Percentiles rank a stretch among this genome's conserved stretches.
Evolutionary conservation across 2,797 vertebrate species (phyloP).

Genomic region (Oreochromis mossambicus): DNA sequence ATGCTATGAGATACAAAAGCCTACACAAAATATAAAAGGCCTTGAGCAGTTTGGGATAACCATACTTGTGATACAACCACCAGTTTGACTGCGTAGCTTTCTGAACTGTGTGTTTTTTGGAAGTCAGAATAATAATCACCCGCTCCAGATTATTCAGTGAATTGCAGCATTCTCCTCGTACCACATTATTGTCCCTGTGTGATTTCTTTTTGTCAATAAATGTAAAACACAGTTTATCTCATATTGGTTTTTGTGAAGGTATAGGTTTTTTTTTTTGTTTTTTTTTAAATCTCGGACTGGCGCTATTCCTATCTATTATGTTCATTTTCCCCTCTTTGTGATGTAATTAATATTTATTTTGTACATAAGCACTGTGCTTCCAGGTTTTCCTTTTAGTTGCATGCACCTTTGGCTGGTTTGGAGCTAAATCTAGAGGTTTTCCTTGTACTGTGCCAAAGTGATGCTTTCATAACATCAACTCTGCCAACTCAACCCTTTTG

Average conservation of each 20-base stretch:
- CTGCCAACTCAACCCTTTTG: background rate
- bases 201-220: background rate
- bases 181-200: background rate
- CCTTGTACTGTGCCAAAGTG: background rate
- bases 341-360: background rate
- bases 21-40: accelerated
- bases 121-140: background rate
- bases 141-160: background rate
- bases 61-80: background rate
- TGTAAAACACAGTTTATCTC: background rate
- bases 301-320: background rate
- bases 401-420: background rate
- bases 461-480: background rate
- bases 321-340: background rate
- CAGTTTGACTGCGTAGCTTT: accelerated
- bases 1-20: background rate
- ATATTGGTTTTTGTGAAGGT: background rate
- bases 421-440: background rate
- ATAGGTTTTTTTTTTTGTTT: accelerated
- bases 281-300: background rate
- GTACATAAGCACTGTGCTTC: background rate
- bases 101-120: background rate
- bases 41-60: background rate
- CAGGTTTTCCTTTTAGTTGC: background rate
- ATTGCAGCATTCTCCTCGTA: background rate